These are phyloP conservation scores for Eupsilia transversa DNA, from an alignment of 2,888 invertebrate genomes.

Conservation along the genomic window DNA sequence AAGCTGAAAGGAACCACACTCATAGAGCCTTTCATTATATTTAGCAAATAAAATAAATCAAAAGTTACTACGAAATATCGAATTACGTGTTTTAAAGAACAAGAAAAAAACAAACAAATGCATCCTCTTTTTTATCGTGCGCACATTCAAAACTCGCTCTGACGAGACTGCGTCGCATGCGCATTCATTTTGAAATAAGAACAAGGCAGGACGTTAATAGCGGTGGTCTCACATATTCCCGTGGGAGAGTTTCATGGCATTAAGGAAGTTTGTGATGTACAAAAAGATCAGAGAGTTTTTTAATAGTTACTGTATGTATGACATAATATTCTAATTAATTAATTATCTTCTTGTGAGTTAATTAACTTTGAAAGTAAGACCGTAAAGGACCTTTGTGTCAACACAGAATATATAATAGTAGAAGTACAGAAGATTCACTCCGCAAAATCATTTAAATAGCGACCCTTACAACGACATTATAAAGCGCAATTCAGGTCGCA, in stretches of 20 bases:
- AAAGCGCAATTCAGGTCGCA: too few relatives aligned
- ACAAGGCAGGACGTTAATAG: conserved; percentile 28
- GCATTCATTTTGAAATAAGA: conserved; percentile 51
- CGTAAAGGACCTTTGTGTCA: background rate
- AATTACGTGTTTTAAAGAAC: background rate
- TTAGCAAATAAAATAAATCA: background rate
- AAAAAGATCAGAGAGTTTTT: conserved; percentile 4
- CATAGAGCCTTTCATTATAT: too few relatives aligned
- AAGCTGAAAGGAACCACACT: background rate
- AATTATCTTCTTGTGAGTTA: too few relatives aligned
- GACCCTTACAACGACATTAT: too few relatives aligned
- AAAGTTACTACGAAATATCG: background rate
- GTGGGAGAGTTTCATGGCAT: conserved; percentile 43
- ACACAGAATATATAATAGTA: too few relatives aligned
- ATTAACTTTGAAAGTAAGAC: background rate
- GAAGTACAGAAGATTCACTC: too few relatives aligned
- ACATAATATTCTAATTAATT: background rate
- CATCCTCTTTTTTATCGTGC: conserved; percentile 25
- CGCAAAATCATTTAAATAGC: too few relatives aligned
- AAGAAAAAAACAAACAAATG: too few relatives aligned
- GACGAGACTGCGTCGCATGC: conserved; percentile 34
- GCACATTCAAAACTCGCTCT: background rate
- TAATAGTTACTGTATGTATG: conserved; percentile 10
- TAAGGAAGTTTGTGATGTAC: conserved; percentile 6
- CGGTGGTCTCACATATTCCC: conserved; percentile 41